These are phyloP conservation scores for Schizopygopsis malacanthus DNA, from an alignment of 2,797 vertebrate genomes.

Conservation along the genomic window DNA sequence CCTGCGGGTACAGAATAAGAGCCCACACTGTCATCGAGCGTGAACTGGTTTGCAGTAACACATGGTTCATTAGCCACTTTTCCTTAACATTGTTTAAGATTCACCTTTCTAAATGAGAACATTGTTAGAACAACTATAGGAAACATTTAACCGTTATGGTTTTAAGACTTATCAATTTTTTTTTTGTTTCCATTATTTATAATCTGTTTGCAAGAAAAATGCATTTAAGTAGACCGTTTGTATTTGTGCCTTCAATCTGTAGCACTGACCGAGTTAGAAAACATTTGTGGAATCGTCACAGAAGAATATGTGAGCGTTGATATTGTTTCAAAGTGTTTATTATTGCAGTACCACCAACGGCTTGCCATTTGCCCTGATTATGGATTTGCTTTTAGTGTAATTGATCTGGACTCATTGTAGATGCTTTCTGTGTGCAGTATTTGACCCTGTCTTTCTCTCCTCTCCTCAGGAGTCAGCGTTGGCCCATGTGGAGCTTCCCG, in stretches of 20 bases:
- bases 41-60: slow-evolving; percentile 28
- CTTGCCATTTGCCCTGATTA: background rate
- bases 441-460: slow-evolving; percentile 13
- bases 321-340: slow-evolving; percentile 10
- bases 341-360: slow-evolving; percentile 2
- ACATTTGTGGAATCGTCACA: background rate
- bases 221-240: background rate
- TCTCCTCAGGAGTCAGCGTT: slow-evolving; percentile 81
- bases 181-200: background rate
- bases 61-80: slow-evolving; percentile 7
- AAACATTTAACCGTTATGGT: background rate
- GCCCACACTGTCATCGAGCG: slow-evolving; percentile 54
- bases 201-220: background rate
- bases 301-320: background rate
- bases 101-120: background rate
- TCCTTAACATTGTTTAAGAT: background rate
- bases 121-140: background rate
- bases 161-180: background rate
- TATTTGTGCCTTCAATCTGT: background rate
- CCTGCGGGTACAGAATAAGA: slow-evolving; percentile 49
- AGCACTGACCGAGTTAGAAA: background rate
- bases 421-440: background rate
- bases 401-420: background rate
- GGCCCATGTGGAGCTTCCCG: slow-evolving; percentile 83
- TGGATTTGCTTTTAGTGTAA: slow-evolving; percentile 26